A percentile compares a stretch with the other conserved stretches of the same genome.
phyloP scores from a whole-genome alignment of 1,140 invertebrate genomes.

The Magallana ariakensis region DNA sequence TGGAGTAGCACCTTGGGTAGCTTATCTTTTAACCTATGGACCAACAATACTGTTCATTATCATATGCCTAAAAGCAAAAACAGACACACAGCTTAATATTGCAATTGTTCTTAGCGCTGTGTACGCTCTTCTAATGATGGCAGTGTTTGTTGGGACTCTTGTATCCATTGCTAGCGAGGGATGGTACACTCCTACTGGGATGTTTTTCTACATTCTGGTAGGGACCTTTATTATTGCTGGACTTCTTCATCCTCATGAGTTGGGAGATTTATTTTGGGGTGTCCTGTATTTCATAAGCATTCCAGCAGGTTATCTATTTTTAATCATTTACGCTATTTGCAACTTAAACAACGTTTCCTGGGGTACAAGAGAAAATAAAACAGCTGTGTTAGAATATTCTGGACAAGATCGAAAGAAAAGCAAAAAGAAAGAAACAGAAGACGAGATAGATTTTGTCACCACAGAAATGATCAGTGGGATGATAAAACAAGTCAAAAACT shows the following conservation, averaged over 20 bases:
- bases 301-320: conserved; percentile 70
- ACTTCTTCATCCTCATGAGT: conserved; percentile 71
- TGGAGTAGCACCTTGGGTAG: conserved; percentile 54
- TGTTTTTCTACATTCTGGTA: conserved; percentile 64
- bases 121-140: conserved; percentile 73
- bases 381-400: conserved; percentile 46
- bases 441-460: conserved; percentile 42
- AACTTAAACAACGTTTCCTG: conserved; percentile 73
- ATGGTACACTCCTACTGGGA: conserved; percentile 62
- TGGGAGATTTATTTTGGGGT: conserved; percentile 67
- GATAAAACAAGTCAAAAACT: conserved; percentile 90
- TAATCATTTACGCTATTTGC: conserved; percentile 71
- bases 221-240: conserved; percentile 67
- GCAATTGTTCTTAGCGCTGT: conserved; percentile 73
- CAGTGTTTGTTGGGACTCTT: conserved; percentile 69
- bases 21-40: conserved; percentile 66
- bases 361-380: conserved; percentile 67
- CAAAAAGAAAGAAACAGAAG: conserved; percentile 46
- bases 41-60: conserved; percentile 85
- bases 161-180: conserved; percentile 63
- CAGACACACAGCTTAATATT: conserved; percentile 79
- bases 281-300: conserved; percentile 71
- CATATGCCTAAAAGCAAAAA: conserved; percentile 87
- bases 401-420: neutral
- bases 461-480: conserved; percentile 28